phyloP scores from a whole-genome alignment of 2,888 invertebrate species.

The Tetropium fuscum region DNA sequence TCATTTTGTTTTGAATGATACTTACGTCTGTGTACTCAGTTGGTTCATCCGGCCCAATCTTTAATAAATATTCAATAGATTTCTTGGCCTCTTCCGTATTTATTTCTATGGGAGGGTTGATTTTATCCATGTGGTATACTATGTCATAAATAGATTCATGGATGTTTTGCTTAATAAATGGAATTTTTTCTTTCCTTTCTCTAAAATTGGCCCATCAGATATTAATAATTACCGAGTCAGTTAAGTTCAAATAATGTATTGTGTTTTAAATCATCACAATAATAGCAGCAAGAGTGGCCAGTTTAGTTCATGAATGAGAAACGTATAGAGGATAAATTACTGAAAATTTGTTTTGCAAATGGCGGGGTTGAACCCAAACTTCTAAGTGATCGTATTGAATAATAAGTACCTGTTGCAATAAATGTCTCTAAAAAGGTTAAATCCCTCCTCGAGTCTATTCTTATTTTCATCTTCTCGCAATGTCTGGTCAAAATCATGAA shows the following conservation, averaged over 20 bases:
- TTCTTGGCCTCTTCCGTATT: conserved; percentile 66
- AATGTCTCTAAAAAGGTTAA: conserved; percentile 79
- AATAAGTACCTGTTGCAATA: conserved; percentile 79
- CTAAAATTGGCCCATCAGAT: conserved; percentile 62
- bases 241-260: neutral
- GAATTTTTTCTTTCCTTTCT: conserved; percentile 75
- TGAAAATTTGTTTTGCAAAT: too few species aligned
- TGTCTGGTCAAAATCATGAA: conserved; percentile 83
- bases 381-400: too few species aligned
- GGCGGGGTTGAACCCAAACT: too few species aligned
- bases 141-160: conserved; percentile 82
- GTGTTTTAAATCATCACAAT: too few species aligned
- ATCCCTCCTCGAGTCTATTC: conserved; percentile 79
- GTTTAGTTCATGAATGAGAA: too few species aligned
- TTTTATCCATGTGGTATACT: conserved; percentile 69
- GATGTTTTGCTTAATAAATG: conserved; percentile 78
- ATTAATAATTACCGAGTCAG: neutral
- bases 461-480: conserved; percentile 77
- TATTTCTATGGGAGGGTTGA: conserved; percentile 66
- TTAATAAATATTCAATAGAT: conserved; percentile 68
- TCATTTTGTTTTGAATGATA: too few species aligned
- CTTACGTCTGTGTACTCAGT: conserved; percentile 70
- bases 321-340: too few species aligned
- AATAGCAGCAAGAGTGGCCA: too few species aligned
- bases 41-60: conserved; percentile 68